Percentiles rank a stretch among this genome's conserved stretches.
phyloP scores from a whole-genome alignment of 2,113 vertebrate species.

The Mormoops blainvillei region DNA sequence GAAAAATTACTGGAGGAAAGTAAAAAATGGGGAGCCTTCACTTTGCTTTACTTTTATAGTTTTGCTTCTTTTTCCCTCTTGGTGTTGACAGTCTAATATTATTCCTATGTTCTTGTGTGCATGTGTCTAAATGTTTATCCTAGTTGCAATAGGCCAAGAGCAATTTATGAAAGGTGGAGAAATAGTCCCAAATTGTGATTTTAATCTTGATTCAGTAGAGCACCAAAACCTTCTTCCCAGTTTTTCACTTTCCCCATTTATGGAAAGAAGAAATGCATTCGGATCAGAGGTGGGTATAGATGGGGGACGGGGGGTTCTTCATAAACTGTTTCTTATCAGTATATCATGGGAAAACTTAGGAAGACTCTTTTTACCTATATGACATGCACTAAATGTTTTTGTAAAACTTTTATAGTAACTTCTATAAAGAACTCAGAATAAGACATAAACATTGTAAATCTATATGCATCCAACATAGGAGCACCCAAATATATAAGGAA shows the following conservation, averaged over 20 bases:
- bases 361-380: not conserved
- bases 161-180: not conserved
- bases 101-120: not conserved
- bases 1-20: not conserved
- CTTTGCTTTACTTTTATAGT: not conserved
- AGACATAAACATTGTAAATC: no score
- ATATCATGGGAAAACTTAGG: not conserved
- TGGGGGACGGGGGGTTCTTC: not conserved
- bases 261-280: not conserved
- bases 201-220: not conserved
- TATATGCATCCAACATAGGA: no score
- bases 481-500: no score
- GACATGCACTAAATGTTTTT: not conserved
- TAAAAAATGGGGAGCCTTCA: not conserved
- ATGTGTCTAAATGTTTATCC: not conserved
- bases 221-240: not conserved
- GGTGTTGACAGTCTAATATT: not conserved
- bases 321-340: not conserved
- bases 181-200: not conserved
- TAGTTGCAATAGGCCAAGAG: not conserved
- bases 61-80: not conserved
- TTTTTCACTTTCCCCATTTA: not conserved
- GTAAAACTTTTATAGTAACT: not conserved
- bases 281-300: not conserved
- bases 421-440: not conserved